Conservation (phyloP, 2,888 invertebrate species). For the Diachrysia chrysitis region DNA sequence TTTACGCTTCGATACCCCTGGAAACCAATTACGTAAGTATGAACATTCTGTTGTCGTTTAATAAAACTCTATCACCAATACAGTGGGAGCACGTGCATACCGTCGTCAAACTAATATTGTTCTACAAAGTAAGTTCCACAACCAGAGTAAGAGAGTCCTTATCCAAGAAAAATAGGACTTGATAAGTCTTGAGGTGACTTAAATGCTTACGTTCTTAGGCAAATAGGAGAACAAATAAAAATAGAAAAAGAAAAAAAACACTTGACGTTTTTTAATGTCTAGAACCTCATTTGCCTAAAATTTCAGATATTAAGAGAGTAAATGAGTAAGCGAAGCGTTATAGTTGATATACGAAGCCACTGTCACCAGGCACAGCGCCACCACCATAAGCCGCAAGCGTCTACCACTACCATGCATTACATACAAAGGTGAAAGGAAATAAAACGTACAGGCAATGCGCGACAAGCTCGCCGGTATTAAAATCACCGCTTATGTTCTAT, state of each 20-base stretch:
- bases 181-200: constrained; percentile 15
- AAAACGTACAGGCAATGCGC: constrained; percentile 84
- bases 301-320: constrained; percentile 2
- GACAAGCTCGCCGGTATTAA: constrained; percentile 85
- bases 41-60: not conserved
- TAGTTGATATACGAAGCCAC: constrained; percentile 29
- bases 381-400: constrained; percentile 44
- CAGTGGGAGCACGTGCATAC: constrained; percentile 22
- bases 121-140: constrained; percentile 24
- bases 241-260: no score
- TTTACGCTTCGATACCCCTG: constrained; percentile 77
- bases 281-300: constrained; percentile 20
- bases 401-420: constrained; percentile 55
- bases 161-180: constrained; percentile 16
- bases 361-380: constrained; percentile 19
- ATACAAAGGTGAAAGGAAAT: constrained; percentile 76
- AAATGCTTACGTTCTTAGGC: constrained; percentile 10
- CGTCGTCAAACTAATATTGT: constrained; percentile 24
- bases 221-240: constrained; percentile 17
- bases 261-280: not conserved
- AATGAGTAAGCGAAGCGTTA: constrained; percentile 48
- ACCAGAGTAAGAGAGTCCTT: constrained; percentile 32
- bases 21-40: constrained; percentile 55
- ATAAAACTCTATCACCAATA: constrained; percentile 25
- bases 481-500: constrained; percentile 87